Evolutionary conservation across 1,140 invertebrate species (phyloP).

Genomic region (Charaxes varanes): DNA sequence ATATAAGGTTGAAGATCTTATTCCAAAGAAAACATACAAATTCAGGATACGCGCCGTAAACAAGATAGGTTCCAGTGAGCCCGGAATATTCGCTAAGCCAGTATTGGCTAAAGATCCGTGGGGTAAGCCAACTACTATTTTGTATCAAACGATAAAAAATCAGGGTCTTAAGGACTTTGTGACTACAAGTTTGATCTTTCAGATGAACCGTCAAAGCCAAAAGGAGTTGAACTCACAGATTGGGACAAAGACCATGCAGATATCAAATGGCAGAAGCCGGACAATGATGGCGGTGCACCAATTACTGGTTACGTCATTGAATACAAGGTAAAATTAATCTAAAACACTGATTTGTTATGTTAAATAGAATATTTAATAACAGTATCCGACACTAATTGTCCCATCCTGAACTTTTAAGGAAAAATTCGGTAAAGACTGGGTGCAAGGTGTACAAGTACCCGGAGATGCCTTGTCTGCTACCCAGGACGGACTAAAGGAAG

Average conservation of each 20-base stretch:
- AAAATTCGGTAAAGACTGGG: constrained; percentile 94
- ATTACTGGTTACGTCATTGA: constrained; percentile 96
- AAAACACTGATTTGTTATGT: too few species aligned
- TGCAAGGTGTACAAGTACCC: constrained; percentile 84
- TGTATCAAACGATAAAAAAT: too few species aligned
- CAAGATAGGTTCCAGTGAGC: constrained; percentile 91
- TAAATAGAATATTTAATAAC: too few species aligned
- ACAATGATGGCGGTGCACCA: constrained; percentile 94
- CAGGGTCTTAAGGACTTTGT: too few species aligned
- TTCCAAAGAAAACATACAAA: constrained; percentile 92
- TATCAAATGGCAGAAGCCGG: constrained; percentile 92
- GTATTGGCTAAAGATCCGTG: constrained; percentile 98
- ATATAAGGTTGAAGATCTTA: constrained; percentile 92
- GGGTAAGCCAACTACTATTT: too few species aligned
- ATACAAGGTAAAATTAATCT: constrained; percentile 81
- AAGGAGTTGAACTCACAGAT: constrained; percentile 91
- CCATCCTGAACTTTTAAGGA: constrained; percentile 78
- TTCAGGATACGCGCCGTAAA: constrained; percentile 97
- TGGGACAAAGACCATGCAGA: constrained; percentile 98
- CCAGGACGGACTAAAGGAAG: constrained; percentile 94
- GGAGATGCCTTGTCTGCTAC: constrained; percentile 85
- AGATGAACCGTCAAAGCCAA: constrained; percentile 96
- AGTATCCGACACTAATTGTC: too few species aligned
- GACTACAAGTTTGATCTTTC: too few species aligned
- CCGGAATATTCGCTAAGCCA: constrained; percentile 88